Base-by-base conservation (phyloP, 2,797 vertebrate species). In the Hydrocynus forskahlii region DNA sequence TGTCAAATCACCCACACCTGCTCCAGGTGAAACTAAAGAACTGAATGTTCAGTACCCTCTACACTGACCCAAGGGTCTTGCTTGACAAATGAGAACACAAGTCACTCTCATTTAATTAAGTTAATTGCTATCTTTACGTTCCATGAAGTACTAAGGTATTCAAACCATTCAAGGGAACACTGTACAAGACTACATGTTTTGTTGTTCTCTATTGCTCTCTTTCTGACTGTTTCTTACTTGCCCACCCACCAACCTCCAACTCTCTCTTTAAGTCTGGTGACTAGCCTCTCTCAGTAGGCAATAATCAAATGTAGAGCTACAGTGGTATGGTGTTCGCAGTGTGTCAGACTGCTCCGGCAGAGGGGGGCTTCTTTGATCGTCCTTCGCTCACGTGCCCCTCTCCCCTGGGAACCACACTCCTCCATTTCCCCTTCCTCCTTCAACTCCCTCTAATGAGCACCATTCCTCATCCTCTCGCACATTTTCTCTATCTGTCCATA, bases 341-440 rank as follows among this genome's bases (percentile, higher is more conserved):
- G 60, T 81, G 76, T 83, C 64, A 75, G 83, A 72, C 76, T 77
- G 85, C 67, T 64, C 5, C 2, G 60, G 14, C 71, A 35, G 82
- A 64, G 71, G 29, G 84, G 80, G 71, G 64, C 6, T 80, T 35
- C 68, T 84, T 86, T 87, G 84, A 83, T 83, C 73, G 59, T 81
- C 73, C 78, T 74, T 62, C 64, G 77, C 83, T 85, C 59, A 12
- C 75, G 66, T 74, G 40, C 76, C 70, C 71, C 59, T 50, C 59
- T 86, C 86, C 71, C 83, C 21, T 38, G 85, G 81, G 86, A 86
- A 76, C 73, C 54, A 63, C 79, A 83, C 71, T 68, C 83, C 83
- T 83, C 76, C 48, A 50, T 75, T 81, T 76, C 62, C 70, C 81
- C 75, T 78, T 81, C 76, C 70, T 81, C 70, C 64, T 79, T 83